A percentile compares a stretch with the other conserved stretches of the same genome.
Evolutionary conservation across 2,797 vertebrate genomes (phyloP).

Genomic region (Manis javanica): DNA sequence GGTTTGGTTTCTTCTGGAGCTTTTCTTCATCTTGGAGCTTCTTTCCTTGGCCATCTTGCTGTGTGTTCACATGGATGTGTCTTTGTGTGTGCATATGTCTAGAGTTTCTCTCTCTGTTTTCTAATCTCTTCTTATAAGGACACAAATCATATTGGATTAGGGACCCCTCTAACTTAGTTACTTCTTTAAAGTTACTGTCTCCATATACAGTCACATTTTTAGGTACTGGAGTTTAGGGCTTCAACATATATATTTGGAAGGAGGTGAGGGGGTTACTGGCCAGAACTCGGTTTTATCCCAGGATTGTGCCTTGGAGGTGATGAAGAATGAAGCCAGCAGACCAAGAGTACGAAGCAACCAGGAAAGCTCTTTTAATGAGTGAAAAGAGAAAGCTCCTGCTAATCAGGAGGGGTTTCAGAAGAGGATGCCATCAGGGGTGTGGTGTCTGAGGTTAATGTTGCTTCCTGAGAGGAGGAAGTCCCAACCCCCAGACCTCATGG

Average conservation of each 20-base stretch:
- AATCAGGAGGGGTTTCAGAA: too few species aligned
- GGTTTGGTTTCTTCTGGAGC: not conserved
- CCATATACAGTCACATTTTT: not conserved
- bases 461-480: too few species aligned
- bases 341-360: too few species aligned
- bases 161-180: not conserved
- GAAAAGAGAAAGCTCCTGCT: too few species aligned
- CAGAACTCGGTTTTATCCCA: too few species aligned
- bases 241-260: not conserved
- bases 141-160: not conserved
- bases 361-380: too few species aligned
- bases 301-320: too few species aligned
- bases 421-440: too few species aligned
- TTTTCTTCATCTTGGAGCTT: not conserved
- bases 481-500: too few species aligned
- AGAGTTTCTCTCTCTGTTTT: not conserved
- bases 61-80: not conserved
- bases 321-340: too few species aligned
- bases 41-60: not conserved
- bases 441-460: too few species aligned
- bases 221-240: not conserved
- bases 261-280: too few species aligned
- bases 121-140: not conserved
- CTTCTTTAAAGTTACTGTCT: not conserved
- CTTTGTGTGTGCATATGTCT: not conserved